Evolutionary conservation across 2,113 vertebrate species (phyloP), one percentile per base, ranked within the genome.

Genomic region (Cebus imitator): DNA sequence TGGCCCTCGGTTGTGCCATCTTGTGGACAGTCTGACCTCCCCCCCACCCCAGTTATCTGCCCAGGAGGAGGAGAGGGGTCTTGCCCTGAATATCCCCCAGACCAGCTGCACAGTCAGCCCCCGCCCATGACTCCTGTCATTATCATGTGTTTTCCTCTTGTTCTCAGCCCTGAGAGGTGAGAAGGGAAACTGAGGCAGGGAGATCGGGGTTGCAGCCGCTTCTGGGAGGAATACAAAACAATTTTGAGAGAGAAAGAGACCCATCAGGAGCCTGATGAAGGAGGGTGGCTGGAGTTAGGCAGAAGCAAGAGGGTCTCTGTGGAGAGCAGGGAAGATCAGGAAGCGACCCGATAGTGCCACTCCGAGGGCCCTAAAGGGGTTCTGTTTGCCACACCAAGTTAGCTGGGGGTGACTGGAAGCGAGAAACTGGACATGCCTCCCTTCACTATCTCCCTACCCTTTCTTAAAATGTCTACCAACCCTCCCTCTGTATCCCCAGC

Each of bases 141-240:
- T 45, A 57, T 45, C 40, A 9, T 17, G 8, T 52, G 48, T 21
- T 86, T 95, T 79, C 37, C 17, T 94, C 90, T 84, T 55, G 73
- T 87, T 95, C 27, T 95, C 45, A 43, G 43, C n/a, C 8, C 16
- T 86, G n/a, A 73, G 72, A 76, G 35, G 37, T 70, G 25, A 82
- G 61, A 94, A 48, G 43, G 72, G 80, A 96, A 87, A 97, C 57
- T 27, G 85, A 97, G 96, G 80, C 92, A 96, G 40, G 94, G 52
- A 89, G 61, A 8, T 86, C 75, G 80, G 35, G 16, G 30, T 64
- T 78, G 25, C 48, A 45, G 16, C 32, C 2, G 48, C 45, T 94
- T 90, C 80, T 87, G 55, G 84, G 79, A 94, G 25, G 68, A 37
- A 66, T 85, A 90, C 32, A 30, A 90, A 76, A 55, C 17, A 48